Evolutionary conservation across 2,797 vertebrate species (phyloP).

Genomic region (Chaetophractus vellerosus): DNA sequence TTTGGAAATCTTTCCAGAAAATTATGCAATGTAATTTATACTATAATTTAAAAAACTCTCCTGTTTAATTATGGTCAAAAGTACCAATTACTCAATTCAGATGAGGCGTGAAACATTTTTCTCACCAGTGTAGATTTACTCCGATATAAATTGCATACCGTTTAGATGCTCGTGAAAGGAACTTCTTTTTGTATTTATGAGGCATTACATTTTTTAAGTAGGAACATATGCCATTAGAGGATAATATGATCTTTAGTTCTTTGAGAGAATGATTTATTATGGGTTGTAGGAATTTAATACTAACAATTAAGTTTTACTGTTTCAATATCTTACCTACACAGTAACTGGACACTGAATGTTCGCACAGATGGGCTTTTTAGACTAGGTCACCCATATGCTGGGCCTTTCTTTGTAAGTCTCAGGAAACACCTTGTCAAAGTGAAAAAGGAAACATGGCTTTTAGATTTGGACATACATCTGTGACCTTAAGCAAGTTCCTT

Average conservation of each 20-base stretch:
- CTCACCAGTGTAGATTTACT: constrained; percentile 42
- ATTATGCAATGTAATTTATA: constrained; percentile 51
- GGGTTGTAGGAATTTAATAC: not conserved
- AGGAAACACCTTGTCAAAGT: not conserved
- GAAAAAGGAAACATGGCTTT: not conserved
- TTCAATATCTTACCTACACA: not conserved
- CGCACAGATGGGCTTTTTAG: not conserved
- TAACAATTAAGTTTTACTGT: not conserved
- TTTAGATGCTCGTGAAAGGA: not conserved
- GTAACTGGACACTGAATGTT: not conserved
- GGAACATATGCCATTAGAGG: not conserved
- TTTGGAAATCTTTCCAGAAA: constrained; percentile 68
- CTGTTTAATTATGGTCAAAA: constrained; percentile 71
- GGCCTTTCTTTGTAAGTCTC: not conserved
- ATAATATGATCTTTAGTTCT: constrained; percentile 10
- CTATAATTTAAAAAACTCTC: constrained; percentile 40
- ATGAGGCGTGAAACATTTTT: constrained; percentile 62
- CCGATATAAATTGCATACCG: constrained; percentile 17
- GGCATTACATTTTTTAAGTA: not conserved
- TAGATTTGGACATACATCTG: not conserved
- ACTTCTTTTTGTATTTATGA: constrained; percentile 20
- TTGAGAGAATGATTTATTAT: constrained; percentile 41
- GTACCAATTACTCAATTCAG: constrained; percentile 53
- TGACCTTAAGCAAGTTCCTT: not conserved
- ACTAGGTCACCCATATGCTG: not conserved